Conservation (phyloP, 2,888 invertebrate genomes). For the Lasioglossum marginatum region DNA sequence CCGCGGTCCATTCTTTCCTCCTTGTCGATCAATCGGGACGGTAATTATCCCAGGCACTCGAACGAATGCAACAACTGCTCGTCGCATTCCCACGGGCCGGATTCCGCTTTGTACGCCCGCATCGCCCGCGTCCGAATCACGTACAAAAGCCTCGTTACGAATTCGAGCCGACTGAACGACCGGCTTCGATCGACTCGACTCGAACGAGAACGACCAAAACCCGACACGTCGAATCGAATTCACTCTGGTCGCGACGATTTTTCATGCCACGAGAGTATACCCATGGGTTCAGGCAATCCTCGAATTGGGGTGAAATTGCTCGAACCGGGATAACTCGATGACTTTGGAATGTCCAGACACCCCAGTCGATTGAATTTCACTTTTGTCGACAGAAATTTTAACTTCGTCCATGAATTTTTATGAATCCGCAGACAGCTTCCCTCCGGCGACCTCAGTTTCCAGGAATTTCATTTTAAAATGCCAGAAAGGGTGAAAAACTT, state of each 20-base stretch:
- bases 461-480: neutral
- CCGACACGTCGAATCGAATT: neutral
- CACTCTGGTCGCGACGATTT: neutral
- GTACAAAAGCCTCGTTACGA: conserved; percentile 65
- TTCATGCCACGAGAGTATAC: neutral
- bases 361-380: neutral
- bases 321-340: neutral
- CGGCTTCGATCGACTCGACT: conserved; percentile 40
- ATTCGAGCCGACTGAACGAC: conserved; percentile 41
- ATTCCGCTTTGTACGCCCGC: conserved; percentile 62
- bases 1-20: conserved; percentile 50
- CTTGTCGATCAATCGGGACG: conserved; percentile 51
- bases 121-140: conserved; percentile 54
- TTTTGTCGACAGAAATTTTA: neutral
- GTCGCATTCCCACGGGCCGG: conserved; percentile 62
- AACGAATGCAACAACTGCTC: conserved; percentile 26
- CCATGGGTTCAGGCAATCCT: neutral
- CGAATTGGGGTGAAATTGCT: neutral
- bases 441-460: neutral
- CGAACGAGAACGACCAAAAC: neutral
- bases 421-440: neutral
- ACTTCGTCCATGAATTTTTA: neutral
- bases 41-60: conserved; percentile 52
- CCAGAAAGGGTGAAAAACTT: neutral
- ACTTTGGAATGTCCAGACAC: neutral